These are phyloP conservation scores for Drosophila leonis DNA, from an alignment of 2,888 invertebrate species.

Conservation along the genomic window DNA sequence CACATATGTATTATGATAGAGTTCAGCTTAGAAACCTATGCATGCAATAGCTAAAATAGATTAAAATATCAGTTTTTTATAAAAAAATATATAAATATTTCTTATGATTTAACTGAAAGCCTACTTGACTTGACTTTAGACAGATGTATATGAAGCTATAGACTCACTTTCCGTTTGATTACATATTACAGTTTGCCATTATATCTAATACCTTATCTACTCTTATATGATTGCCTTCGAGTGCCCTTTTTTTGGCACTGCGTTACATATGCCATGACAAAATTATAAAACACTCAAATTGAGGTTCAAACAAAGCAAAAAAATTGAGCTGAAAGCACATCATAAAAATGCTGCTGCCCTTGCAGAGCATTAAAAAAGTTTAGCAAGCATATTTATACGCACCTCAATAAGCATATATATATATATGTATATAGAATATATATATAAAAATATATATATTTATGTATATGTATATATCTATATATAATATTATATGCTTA, in stretches of 20 bases:
- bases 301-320: slow-evolving; percentile 1
- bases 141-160: no score
- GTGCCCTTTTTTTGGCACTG: background rate
- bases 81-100: no score
- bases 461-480: slow-evolving; percentile 26
- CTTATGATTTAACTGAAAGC: no score
- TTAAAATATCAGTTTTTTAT: no score
- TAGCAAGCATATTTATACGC: slow-evolving; percentile 55
- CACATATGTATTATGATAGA: no score
- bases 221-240: background rate
- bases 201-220: background rate
- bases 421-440: slow-evolving; percentile 19
- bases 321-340: slow-evolving; percentile 49
- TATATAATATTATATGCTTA: slow-evolving; percentile 40
- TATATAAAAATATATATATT: slow-evolving; percentile 21
- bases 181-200: no score
- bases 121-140: no score
- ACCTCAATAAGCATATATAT: slow-evolving; percentile 39
- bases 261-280: slow-evolving; percentile 1
- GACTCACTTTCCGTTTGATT: background rate
- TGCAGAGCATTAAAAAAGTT: slow-evolving; percentile 76
- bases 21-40: no score
- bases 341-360: slow-evolving; percentile 56
- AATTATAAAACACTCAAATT: slow-evolving; percentile 1
- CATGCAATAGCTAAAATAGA: no score